Percentiles rank a stretch among this genome's conserved stretches.
These are phyloP conservation scores for Hyaena hyaena DNA, from an alignment of 2,113 vertebrate species.

Conservation along the genomic window DNA sequence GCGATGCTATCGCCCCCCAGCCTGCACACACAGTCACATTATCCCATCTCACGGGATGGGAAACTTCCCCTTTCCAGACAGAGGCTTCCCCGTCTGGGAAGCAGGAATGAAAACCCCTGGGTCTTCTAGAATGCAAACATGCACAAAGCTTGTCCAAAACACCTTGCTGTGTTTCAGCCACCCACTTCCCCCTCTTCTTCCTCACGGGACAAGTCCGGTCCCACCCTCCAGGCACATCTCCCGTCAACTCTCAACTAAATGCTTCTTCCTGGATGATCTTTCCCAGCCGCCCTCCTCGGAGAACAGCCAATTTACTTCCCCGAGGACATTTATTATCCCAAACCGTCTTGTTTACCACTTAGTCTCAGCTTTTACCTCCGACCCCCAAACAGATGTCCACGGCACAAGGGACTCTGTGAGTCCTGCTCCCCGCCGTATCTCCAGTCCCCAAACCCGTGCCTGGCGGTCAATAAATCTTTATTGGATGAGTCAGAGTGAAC, in stretches of 20 bases:
- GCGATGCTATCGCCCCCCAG: rapidly evolving
- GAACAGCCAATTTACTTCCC: neutral
- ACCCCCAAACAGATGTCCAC: rapidly evolving
- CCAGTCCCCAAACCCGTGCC: neutral
- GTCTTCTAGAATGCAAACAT: neutral
- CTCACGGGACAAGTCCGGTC: neutral
- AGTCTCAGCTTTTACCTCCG: neutral
- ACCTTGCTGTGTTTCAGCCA: neutral
- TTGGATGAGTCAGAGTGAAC: neutral
- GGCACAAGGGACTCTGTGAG: neutral
- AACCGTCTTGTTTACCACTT: neutral
- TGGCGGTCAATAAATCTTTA: neutral
- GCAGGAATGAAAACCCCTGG: neutral
- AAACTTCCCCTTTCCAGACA: neutral
- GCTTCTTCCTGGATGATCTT: too few species aligned
- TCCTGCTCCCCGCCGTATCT: neutral
- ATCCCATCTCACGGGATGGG: rapidly evolving
- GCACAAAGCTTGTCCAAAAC: rapidly evolving
- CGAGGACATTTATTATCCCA: neutral
- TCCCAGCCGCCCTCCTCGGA: neutral
- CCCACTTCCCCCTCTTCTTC: neutral
- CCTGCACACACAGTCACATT: rapidly evolving
- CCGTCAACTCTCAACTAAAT: neutral
- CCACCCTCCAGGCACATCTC: neutral
- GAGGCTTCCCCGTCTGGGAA: neutral